phyloP scores from a whole-genome alignment of 2,113 vertebrate genomes.

The Pogona vitticeps region DNA sequence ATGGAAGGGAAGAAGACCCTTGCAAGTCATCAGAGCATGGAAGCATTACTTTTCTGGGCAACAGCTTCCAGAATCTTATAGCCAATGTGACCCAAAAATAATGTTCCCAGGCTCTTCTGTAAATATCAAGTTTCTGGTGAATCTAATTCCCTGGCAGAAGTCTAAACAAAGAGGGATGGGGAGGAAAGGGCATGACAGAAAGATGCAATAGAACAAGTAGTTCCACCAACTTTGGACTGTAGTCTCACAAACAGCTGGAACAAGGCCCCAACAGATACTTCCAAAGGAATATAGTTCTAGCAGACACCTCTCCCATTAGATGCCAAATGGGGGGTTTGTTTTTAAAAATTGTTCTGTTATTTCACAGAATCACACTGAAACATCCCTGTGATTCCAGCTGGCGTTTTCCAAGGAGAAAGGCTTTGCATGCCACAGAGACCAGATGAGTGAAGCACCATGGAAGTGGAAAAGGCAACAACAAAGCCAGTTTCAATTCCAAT shows the following conservation, averaged over 20 bases:
- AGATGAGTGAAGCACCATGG: neutral
- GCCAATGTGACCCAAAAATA: too few relatives aligned
- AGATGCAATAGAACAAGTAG: neutral
- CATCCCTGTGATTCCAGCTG: neutral
- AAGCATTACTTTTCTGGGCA: too few relatives aligned
- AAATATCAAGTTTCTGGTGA: neutral
- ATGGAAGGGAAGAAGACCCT: neutral
- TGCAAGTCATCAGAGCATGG: neutral
- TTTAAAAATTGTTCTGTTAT: neutral
- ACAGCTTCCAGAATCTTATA: too few relatives aligned
- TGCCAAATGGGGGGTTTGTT: neutral
- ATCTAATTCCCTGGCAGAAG: neutral
- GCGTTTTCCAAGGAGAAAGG: conserved; percentile 1
- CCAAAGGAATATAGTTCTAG: too few relatives aligned
- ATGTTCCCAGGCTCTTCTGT: too few relatives aligned
- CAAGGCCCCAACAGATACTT: too few relatives aligned
- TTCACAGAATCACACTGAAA: neutral
- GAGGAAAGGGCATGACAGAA: neutral
- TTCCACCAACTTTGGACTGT: neutral
- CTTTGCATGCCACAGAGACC: neutral
- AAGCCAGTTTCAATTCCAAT: neutral
- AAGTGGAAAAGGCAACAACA: neutral
- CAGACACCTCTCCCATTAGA: too few relatives aligned
- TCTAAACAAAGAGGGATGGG: neutral
- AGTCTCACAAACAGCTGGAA: neutral